Conservation (phyloP, 2,113 vertebrate species). For the Cyprinodon brontotheroides region DNA sequence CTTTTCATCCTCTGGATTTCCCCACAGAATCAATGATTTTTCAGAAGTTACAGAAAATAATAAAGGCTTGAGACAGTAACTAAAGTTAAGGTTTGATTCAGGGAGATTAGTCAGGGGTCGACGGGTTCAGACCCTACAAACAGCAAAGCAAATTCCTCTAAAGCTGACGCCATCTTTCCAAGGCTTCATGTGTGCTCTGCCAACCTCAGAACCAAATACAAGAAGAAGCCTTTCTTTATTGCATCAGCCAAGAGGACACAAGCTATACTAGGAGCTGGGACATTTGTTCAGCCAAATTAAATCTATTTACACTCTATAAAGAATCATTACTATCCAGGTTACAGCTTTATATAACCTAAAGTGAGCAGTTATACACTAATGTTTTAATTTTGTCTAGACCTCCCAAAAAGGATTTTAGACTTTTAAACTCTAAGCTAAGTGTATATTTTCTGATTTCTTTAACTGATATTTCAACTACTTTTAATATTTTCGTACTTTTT, state of each 20-base stretch:
- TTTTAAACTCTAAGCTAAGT: no score
- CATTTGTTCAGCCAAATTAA: neutral
- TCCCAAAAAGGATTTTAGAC: no score
- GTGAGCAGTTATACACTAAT: no score
- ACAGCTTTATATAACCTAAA: neutral
- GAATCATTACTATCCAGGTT: neutral
- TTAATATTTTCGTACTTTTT: no score
- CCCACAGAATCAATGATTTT: no score
- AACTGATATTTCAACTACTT: no score
- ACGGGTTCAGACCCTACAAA: constrained; percentile 28
- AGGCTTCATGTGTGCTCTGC: constrained; percentile 30
- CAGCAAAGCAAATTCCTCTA: constrained; percentile 17
- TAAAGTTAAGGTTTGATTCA: constrained; percentile 14
- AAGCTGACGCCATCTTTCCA: constrained; percentile 51
- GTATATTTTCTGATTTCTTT: no score
- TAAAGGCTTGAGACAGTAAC: no score
- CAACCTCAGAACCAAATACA: constrained; percentile 25
- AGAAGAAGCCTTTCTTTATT: neutral
- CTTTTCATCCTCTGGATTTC: no score
- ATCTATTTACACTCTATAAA: neutral
- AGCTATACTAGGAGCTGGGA: neutral
- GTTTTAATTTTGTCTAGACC: no score
- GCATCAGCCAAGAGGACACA: neutral
- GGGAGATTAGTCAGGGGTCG: constrained; percentile 16
- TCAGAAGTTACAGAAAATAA: no score